A percentile compares a stretch with the other conserved stretches of the same genome.
phyloP scores from a whole-genome alignment of 1,140 invertebrate species.

The Musca domestica region DNA sequence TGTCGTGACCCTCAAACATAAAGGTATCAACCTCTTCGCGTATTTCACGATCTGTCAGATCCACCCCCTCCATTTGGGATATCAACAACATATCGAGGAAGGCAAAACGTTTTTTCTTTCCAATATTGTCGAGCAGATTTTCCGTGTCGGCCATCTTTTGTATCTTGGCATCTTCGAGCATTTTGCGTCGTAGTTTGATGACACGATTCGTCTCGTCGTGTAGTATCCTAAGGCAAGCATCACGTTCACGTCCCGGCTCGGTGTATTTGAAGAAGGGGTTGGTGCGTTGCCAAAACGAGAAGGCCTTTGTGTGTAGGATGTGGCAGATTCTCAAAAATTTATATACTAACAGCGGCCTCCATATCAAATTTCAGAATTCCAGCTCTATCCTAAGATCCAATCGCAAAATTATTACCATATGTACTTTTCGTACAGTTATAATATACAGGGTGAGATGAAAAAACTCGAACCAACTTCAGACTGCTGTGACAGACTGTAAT shows the following conservation, averaged over 20 bases:
- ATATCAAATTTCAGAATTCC: too few species aligned
- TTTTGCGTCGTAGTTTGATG: slow-evolving; percentile 38
- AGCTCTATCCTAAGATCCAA: too few species aligned
- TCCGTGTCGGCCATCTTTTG: slow-evolving; percentile 21
- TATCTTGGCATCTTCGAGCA: slow-evolving; percentile 33
- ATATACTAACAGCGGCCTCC: too few species aligned
- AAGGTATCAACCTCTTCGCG: slow-evolving; percentile 82
- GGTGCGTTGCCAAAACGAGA: slow-evolving; percentile 63
- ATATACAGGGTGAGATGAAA: too few species aligned
- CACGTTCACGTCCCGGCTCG: slow-evolving; percentile 28
- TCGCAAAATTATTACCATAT: too few species aligned
- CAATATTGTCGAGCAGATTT: slow-evolving; percentile 29
- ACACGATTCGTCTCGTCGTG: slow-evolving; percentile 46
- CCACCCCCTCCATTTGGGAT: slow-evolving; percentile 56
- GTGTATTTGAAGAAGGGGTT: slow-evolving; percentile 59
- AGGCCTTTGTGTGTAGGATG: slow-evolving; percentile 55
- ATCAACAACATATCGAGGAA: slow-evolving; percentile 78
- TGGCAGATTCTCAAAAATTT: slow-evolving; percentile 52
- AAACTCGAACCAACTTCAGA: too few species aligned
- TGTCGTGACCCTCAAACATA: slow-evolving; percentile 79
- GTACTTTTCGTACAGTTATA: too few species aligned
- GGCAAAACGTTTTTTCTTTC: slow-evolving; percentile 61
- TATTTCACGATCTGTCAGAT: slow-evolving; percentile 65
- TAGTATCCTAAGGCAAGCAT: slow-evolving; percentile 34
- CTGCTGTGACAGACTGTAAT: too few species aligned